Conservation (phyloP, 2,113 vertebrate species). For the Alligator mississippiensis region DNA sequence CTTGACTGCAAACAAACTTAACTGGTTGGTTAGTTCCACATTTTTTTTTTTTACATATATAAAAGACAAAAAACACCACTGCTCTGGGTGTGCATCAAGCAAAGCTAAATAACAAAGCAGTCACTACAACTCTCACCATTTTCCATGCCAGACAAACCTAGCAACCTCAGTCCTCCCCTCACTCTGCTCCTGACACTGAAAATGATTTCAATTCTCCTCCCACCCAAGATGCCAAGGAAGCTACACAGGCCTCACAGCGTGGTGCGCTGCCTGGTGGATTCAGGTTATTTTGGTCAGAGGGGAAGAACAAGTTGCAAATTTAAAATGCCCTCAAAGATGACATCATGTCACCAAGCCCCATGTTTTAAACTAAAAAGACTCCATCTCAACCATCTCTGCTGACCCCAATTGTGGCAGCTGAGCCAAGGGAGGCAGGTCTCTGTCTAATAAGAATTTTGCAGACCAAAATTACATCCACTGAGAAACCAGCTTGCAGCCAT, state of each 20-base stretch:
- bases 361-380: too few species aligned
- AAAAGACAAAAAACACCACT: background rate
- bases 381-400: background rate
- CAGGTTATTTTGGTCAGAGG: background rate
- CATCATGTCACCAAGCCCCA: background rate
- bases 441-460: background rate
- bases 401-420: fast-evolving
- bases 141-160: background rate
- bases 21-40: background rate
- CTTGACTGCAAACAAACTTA: slow-evolving; percentile 5
- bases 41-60: background rate
- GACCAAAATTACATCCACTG: background rate
- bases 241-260: background rate
- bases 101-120: background rate
- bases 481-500: background rate
- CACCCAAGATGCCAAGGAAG: background rate
- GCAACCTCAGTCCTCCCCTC: background rate
- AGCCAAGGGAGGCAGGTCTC: fast-evolving
- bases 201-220: background rate
- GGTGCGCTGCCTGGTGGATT: background rate
- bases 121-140: fast-evolving
- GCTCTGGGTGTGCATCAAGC: background rate
- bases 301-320: background rate
- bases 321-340: background rate
- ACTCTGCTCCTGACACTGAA: background rate